Evolutionary conservation across 35 echinoderm and acorn worm genomes (phyloP).

Genomic region (Amphiura filiformis): DNA sequence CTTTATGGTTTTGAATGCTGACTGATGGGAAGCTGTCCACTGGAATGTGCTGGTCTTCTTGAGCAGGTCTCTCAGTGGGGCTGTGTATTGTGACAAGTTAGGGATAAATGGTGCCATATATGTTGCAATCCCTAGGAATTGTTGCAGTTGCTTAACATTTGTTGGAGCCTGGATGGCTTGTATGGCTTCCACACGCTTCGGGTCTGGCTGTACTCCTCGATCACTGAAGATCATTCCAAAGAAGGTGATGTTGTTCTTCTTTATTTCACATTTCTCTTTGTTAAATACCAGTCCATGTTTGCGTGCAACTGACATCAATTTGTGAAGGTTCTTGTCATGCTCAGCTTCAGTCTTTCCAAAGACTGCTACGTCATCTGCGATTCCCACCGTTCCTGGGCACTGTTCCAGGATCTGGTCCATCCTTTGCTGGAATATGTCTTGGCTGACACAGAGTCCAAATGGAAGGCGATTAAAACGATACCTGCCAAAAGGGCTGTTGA

Average conservation of each 20-base stretch:
- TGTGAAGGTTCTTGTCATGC: constrained; percentile 42
- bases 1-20: constrained; percentile 31
- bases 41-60: too few relatives aligned
- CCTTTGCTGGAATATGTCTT: constrained; percentile 52
- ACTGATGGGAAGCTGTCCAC: constrained; percentile 15
- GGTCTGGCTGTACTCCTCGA: constrained; percentile 38
- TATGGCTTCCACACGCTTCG: constrained; percentile 36
- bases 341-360: constrained; percentile 19
- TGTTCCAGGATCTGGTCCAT: constrained; percentile 55
- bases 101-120: constrained; percentile 51
- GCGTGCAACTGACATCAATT: constrained; percentile 29
- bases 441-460: constrained; percentile 45
- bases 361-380: constrained; percentile 49
- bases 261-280: constrained; percentile 36
- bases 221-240: constrained; percentile 35
- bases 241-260: constrained; percentile 30
- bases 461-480: constrained; percentile 45
- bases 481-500: constrained; percentile 73
- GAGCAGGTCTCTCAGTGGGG: constrained; percentile 29
- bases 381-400: constrained; percentile 35
- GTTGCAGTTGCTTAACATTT: constrained; percentile 25
- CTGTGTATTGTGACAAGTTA: constrained; percentile 37
- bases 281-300: constrained; percentile 44
- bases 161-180: not conserved
- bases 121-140: constrained; percentile 5